These are phyloP conservation scores for Spinus pinus DNA, from an alignment of 2,797 vertebrate species.

Conservation along the genomic window DNA sequence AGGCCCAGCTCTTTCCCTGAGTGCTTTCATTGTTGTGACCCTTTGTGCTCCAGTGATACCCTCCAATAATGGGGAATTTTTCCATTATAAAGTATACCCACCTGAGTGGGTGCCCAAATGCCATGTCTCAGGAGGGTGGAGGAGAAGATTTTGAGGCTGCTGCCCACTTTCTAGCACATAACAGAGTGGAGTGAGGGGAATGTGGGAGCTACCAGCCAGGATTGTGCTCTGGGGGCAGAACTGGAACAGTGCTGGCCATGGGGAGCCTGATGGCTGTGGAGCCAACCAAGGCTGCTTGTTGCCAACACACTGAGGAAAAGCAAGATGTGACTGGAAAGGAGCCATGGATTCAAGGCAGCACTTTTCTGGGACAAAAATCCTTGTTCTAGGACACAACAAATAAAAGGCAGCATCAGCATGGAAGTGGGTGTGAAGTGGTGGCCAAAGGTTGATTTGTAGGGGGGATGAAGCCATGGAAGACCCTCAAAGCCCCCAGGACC, in stretches of 20 bases:
- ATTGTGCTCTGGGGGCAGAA: too few relatives aligned
- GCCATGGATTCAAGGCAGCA: neutral
- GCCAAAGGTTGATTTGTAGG: neutral
- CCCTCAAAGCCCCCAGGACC: neutral
- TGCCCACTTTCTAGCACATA: neutral
- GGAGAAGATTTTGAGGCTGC: neutral
- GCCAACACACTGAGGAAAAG: neutral
- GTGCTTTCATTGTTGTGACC: neutral
- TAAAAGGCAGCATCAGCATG: neutral
- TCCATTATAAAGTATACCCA: too few relatives aligned
- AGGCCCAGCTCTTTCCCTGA: neutral
- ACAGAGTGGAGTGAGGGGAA: too few relatives aligned
- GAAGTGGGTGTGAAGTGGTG: neutral
- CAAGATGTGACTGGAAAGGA: neutral
- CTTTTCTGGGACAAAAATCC: neutral
- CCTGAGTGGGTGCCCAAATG: neutral
- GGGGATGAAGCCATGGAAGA: rapidly evolving
- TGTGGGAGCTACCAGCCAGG: neutral
- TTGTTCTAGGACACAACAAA: neutral
- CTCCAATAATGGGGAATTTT: neutral
- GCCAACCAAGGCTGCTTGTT: neutral
- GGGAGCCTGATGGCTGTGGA: neutral
- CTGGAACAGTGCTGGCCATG: neutral
- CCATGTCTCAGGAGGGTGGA: too few relatives aligned
- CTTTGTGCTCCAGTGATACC: neutral